A percentile compares a stretch with the other conserved stretches of the same genome.
phyloP scores from a whole-genome alignment of 2,797 vertebrate species.

The Cuniculus paca region DNA sequence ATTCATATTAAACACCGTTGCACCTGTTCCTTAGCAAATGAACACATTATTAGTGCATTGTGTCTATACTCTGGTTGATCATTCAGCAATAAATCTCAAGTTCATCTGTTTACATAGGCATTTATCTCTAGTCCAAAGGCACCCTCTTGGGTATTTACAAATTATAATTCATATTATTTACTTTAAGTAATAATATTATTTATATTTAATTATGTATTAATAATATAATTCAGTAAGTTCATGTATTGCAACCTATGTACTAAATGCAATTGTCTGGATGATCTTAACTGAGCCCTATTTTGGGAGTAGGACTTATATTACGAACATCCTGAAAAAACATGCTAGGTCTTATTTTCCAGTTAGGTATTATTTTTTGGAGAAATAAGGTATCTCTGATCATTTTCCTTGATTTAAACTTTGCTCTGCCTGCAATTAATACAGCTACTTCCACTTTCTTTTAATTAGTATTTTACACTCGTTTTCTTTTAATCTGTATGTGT shows the following conservation, averaged over 20 bases:
- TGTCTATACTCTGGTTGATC: neutral
- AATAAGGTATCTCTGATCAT: neutral
- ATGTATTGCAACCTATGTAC: neutral
- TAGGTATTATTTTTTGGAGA: neutral
- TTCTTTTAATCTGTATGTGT: neutral
- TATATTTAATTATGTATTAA: neutral
- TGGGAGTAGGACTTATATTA: neutral
- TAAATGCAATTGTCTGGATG: neutral
- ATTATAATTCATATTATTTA: neutral
- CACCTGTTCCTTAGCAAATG: neutral
- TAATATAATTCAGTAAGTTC: neutral
- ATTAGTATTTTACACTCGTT: neutral
- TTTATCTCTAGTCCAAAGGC: neutral
- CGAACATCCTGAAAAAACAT: neutral
- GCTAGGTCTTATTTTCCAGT: neutral
- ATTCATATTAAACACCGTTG: neutral
- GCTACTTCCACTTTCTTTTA: neutral
- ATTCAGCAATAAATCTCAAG: neutral
- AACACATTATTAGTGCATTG: neutral
- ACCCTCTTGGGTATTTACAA: neutral
- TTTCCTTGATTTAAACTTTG: neutral
- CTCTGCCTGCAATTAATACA: neutral
- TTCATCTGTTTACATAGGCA: neutral
- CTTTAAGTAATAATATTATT: neutral
- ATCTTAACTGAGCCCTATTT: neutral